phyloP scores from a whole-genome alignment of 2,888 invertebrate species.

The Sylvicola cinctus region DNA sequence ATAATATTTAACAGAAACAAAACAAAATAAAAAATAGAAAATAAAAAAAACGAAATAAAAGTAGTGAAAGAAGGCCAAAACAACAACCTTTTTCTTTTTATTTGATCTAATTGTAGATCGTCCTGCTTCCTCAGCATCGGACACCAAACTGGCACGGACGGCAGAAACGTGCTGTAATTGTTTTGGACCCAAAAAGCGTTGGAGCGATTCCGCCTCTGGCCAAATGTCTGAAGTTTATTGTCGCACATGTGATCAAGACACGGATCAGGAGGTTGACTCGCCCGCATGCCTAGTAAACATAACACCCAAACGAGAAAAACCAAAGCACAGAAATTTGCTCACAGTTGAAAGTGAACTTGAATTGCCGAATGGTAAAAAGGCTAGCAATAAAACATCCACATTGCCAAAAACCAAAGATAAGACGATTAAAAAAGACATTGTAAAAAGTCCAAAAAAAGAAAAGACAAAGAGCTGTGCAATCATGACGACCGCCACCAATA shows the following conservation, averaged over 20 bases:
- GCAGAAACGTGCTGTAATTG: constrained; percentile 23
- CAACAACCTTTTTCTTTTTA: constrained; percentile 2
- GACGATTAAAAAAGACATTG: constrained; percentile 9
- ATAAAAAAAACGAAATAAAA: no score
- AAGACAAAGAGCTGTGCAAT: background rate
- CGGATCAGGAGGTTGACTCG: constrained; percentile 15
- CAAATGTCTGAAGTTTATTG: constrained; percentile 39
- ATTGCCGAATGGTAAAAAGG: constrained; percentile 12
- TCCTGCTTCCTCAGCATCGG: constrained; percentile 28
- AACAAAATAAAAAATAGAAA: no score
- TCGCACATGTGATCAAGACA: constrained; percentile 21
- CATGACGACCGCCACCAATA: constrained; percentile 3
- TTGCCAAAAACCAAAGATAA: constrained; percentile 4
- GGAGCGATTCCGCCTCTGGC: constrained; percentile 18
- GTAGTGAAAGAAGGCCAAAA: no score
- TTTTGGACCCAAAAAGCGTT: constrained; percentile 19
- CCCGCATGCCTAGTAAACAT: constrained; percentile 30
- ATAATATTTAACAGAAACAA: no score
- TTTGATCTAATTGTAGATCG: constrained; percentile 21
- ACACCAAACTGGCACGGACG: constrained; percentile 17
- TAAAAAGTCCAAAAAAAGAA: constrained; percentile 7
- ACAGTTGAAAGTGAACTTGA: constrained; percentile 23
- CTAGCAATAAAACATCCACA: constrained; percentile 11
- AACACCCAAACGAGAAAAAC: constrained; percentile 18
- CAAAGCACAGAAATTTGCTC: constrained; percentile 19